Evolutionary conservation across 2,797 vertebrate genomes (phyloP).

Genomic region (Neostethus bicornis): DNA sequence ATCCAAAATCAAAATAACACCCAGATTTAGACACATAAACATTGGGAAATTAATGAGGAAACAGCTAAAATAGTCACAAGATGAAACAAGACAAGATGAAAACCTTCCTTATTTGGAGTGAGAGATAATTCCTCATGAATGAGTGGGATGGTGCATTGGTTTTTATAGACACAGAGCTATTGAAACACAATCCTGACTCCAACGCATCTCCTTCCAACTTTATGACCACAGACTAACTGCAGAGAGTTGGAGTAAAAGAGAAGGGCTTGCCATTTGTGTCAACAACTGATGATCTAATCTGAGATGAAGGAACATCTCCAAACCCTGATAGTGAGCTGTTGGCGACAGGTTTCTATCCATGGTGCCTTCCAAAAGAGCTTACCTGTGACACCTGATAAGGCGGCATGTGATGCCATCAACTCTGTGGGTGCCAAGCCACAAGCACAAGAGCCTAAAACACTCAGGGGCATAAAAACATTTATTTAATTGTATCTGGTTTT

Average conservation of each 20-base stretch:
- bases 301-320: background rate
- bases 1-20: no score
- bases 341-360: background rate
- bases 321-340: background rate
- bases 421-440: background rate
- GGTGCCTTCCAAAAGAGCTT: background rate
- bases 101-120: no score
- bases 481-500: background rate
- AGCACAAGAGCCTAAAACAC: no score
- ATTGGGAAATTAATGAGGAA: no score
- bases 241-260: background rate
- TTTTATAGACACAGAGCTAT: no score
- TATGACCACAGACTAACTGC: background rate
- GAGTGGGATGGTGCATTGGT: no score
- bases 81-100: no score
- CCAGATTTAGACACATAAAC: no score
- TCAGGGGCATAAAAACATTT: background rate
- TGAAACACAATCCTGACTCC: no score
- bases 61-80: no score
- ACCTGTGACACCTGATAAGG: background rate
- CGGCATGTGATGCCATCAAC: background rate
- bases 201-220: no score
- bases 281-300: background rate
- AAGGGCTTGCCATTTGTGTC: background rate
- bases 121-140: no score